phyloP scores from a whole-genome alignment of 2,113 vertebrate genomes.

The Morone chrysops region DNA sequence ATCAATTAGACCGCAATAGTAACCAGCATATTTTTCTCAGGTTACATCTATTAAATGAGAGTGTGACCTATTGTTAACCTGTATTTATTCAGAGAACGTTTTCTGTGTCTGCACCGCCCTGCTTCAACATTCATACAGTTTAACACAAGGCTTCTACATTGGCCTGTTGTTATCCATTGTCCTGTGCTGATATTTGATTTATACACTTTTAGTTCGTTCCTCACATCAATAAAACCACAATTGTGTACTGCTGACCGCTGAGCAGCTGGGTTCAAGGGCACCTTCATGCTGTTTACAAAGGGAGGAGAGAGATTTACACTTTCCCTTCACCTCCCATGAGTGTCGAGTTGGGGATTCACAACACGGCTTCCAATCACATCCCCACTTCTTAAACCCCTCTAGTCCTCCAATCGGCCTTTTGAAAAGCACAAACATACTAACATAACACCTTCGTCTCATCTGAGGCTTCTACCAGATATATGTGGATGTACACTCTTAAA shows the following conservation, averaged over 20 bases:
- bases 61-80: slow-evolving; percentile 31
- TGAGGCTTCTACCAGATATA: slow-evolving; percentile 4
- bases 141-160: slow-evolving; percentile 8
- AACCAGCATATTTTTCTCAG: background rate
- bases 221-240: slow-evolving; percentile 17
- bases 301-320: slow-evolving; percentile 33
- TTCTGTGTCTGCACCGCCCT: background rate
- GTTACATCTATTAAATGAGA: background rate
- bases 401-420: no score
- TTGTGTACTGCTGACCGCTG: slow-evolving; percentile 7
- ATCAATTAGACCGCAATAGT: slow-evolving; percentile 21
- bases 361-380: background rate
- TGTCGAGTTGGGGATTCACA: background rate
- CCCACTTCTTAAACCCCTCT: background rate
- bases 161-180: slow-evolving; percentile 5
- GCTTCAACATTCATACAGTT: slow-evolving; percentile 36
- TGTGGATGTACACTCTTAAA: background rate
- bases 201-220: background rate
- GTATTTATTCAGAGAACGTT: slow-evolving; percentile 14
- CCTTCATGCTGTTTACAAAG: slow-evolving; percentile 35
- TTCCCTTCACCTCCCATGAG: background rate
- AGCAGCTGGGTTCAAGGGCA: slow-evolving; percentile 23
- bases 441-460: background rate
- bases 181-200: slow-evolving; percentile 8
- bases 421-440: background rate